Evolutionary conservation across 2,797 vertebrate genomes (phyloP).

Genomic region (Setipinna tenuifilis): DNA sequence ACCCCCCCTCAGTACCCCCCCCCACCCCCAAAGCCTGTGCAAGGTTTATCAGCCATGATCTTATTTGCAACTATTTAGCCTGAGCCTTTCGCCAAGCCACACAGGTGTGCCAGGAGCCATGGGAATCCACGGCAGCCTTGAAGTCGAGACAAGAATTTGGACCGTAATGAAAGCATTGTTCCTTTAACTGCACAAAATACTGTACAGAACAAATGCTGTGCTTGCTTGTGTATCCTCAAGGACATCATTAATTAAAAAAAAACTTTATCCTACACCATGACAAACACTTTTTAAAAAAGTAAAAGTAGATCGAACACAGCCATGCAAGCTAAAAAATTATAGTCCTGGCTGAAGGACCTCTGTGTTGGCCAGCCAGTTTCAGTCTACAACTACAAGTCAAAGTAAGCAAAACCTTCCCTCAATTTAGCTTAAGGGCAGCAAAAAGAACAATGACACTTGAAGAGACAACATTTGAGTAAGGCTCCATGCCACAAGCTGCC

Average conservation of each 20-base stretch:
- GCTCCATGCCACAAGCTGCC: neutral
- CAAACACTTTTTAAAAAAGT: neutral
- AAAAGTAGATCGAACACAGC: neutral
- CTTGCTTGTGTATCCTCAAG: neutral
- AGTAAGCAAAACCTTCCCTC: neutral
- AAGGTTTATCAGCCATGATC: slow-evolving; percentile 54
- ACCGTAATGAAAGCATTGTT: slow-evolving; percentile 1
- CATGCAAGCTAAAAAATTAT: neutral
- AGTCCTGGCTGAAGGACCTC: neutral
- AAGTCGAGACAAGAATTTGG: slow-evolving; percentile 36
- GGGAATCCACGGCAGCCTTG: slow-evolving; percentile 45
- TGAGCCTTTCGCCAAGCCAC: slow-evolving; percentile 44
- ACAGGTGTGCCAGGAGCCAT: slow-evolving; percentile 35
- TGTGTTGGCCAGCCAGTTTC: neutral
- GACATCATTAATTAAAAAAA: neutral
- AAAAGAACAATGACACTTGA: slow-evolving; percentile 7
- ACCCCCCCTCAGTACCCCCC: slow-evolving; percentile 31
- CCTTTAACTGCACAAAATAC: neutral
- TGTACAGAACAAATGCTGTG: neutral
- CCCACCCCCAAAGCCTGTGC: slow-evolving; percentile 33
- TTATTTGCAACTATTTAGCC: slow-evolving; percentile 47
- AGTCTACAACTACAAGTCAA: neutral
- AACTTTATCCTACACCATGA: neutral
- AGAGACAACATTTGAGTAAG: neutral
- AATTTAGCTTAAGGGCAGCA: neutral